These are phyloP conservation scores for Drosophila lacertosa DNA, from an alignment of 1,140 invertebrate species.

Conservation along the genomic window DNA sequence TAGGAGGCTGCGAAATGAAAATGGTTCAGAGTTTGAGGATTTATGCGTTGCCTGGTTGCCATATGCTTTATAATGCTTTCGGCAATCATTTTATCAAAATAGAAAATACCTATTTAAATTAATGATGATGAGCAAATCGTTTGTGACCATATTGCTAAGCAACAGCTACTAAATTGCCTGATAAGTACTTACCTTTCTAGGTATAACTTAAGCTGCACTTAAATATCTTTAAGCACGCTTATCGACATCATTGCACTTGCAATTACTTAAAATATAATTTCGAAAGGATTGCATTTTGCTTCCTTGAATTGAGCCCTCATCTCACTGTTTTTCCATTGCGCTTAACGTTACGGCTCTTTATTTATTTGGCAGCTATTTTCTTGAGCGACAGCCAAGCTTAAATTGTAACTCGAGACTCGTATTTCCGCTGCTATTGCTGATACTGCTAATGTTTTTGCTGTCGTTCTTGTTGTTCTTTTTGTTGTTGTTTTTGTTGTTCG, in stretches of 20 bases:
- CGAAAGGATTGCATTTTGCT: constrained; percentile 37
- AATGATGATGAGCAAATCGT: neutral
- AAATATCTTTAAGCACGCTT: constrained; percentile 16
- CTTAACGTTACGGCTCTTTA: constrained; percentile 34
- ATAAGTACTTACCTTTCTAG: neutral
- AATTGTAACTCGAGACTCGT: constrained; percentile 48
- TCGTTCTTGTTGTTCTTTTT: too few relatives aligned
- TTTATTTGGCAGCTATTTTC: constrained; percentile 61
- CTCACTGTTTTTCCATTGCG: constrained; percentile 30
- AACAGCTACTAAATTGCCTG: constrained; percentile 1
- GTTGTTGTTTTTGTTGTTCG: constrained; percentile 3
- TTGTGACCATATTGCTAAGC: neutral
- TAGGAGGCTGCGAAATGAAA: constrained; percentile 11
- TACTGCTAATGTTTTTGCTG: constrained; percentile 6
- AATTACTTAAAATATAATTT: constrained; percentile 63
- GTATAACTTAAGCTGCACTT: constrained; percentile 10
- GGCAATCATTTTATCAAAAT: constrained; percentile 1
- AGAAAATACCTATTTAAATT: neutral
- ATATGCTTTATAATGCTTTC: constrained; percentile 21
- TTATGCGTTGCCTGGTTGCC: constrained; percentile 26
- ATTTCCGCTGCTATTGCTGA: constrained; percentile 20
- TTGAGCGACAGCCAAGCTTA: constrained; percentile 67
- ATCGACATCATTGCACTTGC: constrained; percentile 62
- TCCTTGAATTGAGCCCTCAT: constrained; percentile 2
- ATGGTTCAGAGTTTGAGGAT: constrained; percentile 1